Evolutionary conservation across 2,113 vertebrate species (phyloP).

Genomic region (Engraulis encrasicolus): DNA sequence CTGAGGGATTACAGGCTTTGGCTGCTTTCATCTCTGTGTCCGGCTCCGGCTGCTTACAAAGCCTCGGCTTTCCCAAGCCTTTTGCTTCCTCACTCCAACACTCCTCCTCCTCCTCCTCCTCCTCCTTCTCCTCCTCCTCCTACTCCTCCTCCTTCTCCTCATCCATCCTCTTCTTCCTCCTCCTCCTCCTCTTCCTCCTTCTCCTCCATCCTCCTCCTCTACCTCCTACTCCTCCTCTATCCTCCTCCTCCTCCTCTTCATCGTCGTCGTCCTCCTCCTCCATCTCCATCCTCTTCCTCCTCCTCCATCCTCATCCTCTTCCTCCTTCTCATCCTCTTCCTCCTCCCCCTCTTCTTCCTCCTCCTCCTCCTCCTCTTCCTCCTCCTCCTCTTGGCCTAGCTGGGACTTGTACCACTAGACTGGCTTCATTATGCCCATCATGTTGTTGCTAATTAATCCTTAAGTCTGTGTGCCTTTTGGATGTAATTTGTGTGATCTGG

Average conservation of each 20-base stretch:
- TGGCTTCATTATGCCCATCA: not conserved
- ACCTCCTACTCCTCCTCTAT: too few species aligned
- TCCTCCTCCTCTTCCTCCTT: not conserved
- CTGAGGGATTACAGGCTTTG: slow-evolving; percentile 47
- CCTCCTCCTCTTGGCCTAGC: not conserved
- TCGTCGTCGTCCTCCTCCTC: not conserved
- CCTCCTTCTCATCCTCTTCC: not conserved
- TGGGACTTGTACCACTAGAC: not conserved
- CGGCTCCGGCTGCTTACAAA: slow-evolving; percentile 26
- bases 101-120: not conserved
- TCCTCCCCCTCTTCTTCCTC: not conserved
- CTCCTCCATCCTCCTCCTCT: not conserved
- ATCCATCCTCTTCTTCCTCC: too few species aligned
- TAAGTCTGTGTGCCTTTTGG: not conserved
- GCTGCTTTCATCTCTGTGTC: slow-evolving; percentile 45
- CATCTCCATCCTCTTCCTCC: too few species aligned
- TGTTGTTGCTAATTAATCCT: not conserved
- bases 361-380: not conserved
- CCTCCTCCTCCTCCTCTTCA: not conserved
- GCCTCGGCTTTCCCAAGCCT: slow-evolving; percentile 21
- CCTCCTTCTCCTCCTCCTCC: not conserved
- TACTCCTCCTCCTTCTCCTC: too few species aligned
- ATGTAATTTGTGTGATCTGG: not conserved
- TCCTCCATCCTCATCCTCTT: not conserved
- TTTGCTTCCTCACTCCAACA: not conserved